Evolutionary conservation across 2,888 invertebrate genomes (phyloP).

Genomic region (Ophion slaviceki): DNA sequence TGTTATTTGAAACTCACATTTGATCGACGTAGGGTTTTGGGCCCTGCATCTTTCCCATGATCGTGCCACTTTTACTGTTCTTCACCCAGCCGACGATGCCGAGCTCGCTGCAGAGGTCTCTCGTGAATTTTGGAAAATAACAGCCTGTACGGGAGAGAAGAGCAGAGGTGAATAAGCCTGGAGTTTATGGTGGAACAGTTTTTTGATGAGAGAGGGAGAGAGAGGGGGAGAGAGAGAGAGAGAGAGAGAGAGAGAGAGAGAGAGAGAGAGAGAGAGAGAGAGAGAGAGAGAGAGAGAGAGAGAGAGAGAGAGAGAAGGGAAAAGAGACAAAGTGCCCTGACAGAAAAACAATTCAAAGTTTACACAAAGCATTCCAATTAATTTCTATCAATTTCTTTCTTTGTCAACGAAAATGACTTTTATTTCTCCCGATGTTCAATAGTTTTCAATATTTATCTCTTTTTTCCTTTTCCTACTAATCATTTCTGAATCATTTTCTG

Average conservation of each 20-base stretch:
- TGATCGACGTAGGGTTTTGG: conserved; percentile 90
- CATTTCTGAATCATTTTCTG: no score
- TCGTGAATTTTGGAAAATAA: conserved; percentile 94
- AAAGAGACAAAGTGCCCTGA: neutral
- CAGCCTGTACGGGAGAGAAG: conserved; percentile 86
- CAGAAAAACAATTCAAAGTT: conserved; percentile 12
- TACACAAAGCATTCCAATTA: neutral
- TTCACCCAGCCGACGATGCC: conserved; percentile 96
- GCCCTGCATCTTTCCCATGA: conserved; percentile 95
- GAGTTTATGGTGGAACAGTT: neutral
- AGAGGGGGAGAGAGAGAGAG: neutral
- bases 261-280: neutral
- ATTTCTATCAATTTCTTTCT: no score
- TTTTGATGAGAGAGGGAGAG: neutral
- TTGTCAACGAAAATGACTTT: no score
- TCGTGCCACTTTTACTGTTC: conserved; percentile 94
- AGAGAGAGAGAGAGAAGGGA: neutral
- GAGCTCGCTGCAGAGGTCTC: conserved; percentile 90
- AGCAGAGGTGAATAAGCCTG: neutral
- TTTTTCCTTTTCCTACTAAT: no score
- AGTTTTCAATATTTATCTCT: no score
- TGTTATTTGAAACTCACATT: conserved; percentile 87
- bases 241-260: neutral
- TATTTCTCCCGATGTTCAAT: neutral
- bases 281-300: neutral